A percentile compares a stretch with the other conserved stretches of the same genome.
Evolutionary conservation across 2,888 invertebrate genomes (phyloP).

Genomic region (Epistrophe eligans): DNA sequence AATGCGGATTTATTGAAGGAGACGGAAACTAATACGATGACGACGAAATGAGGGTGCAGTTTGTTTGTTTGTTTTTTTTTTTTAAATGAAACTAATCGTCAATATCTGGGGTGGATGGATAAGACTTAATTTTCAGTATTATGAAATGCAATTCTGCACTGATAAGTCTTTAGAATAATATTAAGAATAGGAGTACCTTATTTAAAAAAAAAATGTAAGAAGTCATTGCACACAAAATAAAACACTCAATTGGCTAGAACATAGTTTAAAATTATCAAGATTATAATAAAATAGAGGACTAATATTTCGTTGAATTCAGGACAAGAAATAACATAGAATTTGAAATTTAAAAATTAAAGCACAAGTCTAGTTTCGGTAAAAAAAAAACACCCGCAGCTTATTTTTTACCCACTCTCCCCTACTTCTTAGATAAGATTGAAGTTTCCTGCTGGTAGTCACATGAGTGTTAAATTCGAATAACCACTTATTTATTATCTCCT

Average conservation of each 20-base stretch:
- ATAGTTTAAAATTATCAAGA: too few relatives aligned
- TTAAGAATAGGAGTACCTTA: neutral
- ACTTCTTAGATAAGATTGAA: too few relatives aligned
- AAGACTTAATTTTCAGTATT: neutral
- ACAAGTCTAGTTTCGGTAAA: too few relatives aligned
- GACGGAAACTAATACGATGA: conserved; percentile 13
- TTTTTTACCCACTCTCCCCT: too few relatives aligned
- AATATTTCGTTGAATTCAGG: too few relatives aligned
- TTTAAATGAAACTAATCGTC: neutral
- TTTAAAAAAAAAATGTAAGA: neutral
- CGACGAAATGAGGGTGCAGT: neutral
- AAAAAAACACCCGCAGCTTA: too few relatives aligned
- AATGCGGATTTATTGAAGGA: conserved; percentile 53
- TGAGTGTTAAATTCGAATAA: too few relatives aligned
- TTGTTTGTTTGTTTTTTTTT: neutral
- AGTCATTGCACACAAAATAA: neutral
- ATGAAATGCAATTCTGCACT: neutral
- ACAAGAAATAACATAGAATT: too few relatives aligned
- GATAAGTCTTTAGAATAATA: neutral
- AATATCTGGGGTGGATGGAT: neutral
- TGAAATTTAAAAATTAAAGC: too few relatives aligned
- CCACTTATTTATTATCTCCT: too few relatives aligned
- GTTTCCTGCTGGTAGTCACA: too few relatives aligned
- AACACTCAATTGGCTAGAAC: neutral
- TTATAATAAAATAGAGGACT: too few relatives aligned